phyloP scores from a whole-genome alignment of 1,140 invertebrate species.

The Bactericera cockerelli region DNA sequence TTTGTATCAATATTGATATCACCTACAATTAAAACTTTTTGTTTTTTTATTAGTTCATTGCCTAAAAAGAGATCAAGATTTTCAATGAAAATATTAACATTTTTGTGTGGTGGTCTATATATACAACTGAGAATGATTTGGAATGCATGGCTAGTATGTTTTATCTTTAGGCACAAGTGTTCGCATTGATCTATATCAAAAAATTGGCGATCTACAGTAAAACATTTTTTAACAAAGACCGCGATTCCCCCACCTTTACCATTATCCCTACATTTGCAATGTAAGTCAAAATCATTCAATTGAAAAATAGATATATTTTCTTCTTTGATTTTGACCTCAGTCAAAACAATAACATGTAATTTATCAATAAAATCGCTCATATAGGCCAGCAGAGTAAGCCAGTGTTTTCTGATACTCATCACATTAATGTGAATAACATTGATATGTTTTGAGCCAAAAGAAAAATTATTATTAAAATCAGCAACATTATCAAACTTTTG shows the following conservation, averaged over 20 bases:
- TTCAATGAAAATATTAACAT: background rate
- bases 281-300: background rate
- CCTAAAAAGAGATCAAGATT: background rate
- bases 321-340: background rate
- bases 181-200: background rate
- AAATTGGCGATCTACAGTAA: background rate
- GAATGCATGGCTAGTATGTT: background rate
- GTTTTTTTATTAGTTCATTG: background rate
- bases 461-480: background rate
- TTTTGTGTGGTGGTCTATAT: background rate
- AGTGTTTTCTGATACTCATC: background rate
- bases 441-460: background rate
- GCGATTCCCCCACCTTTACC: constrained; percentile 3
- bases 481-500: constrained; percentile 8
- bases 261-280: background rate
- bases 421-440: constrained; percentile 4
- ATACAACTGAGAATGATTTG: background rate
- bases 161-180: background rate
- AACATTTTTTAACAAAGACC: background rate
- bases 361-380: background rate
- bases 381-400: background rate
- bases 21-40: background rate
- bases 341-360: background rate
- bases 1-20: background rate
- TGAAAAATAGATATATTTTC: background rate